Percentiles rank a stretch among this genome's conserved stretches.
phyloP scores from a whole-genome alignment of 2,113 vertebrate genomes.

The Acrocephalus arundinaceus region DNA sequence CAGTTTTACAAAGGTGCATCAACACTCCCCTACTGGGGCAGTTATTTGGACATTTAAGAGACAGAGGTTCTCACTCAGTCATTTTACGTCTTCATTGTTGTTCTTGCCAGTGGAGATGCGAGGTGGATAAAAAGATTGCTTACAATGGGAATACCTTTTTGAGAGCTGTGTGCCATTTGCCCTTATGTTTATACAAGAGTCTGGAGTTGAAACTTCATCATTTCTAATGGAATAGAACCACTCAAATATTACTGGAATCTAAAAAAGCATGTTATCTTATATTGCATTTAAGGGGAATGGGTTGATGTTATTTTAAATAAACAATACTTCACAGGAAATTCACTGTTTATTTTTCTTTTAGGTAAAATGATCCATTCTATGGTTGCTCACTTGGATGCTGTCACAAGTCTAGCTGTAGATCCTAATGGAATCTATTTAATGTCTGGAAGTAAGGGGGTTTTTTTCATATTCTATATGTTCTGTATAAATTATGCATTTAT shows the following conservation, averaged over 20 bases:
- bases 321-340: background rate
- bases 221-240: background rate
- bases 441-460: constrained; percentile 90
- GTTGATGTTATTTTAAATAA: background rate
- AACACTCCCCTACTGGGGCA: background rate
- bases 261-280: background rate
- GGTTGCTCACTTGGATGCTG: constrained; percentile 98
- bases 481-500: background rate
- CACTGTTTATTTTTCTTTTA: constrained; percentile 64
- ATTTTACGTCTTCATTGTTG: background rate
- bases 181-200: background rate
- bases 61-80: background rate
- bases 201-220: background rate
- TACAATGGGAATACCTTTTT: background rate
- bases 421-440: constrained; percentile 99
- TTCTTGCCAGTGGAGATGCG: background rate
- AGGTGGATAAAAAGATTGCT: background rate
- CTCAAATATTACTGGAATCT: background rate
- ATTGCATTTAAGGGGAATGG: background rate
- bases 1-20: background rate
- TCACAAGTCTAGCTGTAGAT: constrained; percentile 97
- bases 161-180: background rate
- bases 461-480: background rate
- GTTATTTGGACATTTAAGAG: background rate
- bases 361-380: constrained; percentile 98